Conservation (phyloP, 2,888 invertebrate species). For the Eurytoma californica region DNA sequence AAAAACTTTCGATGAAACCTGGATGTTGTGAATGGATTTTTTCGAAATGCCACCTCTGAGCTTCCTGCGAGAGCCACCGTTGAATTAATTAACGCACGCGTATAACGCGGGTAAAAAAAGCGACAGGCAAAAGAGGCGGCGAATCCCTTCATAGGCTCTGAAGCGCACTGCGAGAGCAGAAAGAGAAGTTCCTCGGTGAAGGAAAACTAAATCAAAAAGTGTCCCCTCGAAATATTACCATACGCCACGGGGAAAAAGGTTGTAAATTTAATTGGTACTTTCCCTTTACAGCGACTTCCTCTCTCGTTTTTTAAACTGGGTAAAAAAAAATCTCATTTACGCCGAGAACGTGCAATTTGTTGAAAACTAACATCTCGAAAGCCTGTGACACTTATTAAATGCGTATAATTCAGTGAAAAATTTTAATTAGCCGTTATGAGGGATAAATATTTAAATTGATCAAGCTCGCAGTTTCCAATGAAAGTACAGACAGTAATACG, state of each 20-base stretch:
- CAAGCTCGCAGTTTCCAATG: no score
- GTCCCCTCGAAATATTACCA: background rate
- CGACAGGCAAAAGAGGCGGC: background rate
- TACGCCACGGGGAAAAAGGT: background rate
- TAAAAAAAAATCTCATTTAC: no score
- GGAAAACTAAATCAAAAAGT: constrained; percentile 10
- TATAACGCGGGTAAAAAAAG: background rate
- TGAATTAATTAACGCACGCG: constrained; percentile 15
- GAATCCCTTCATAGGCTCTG: constrained; percentile 8
- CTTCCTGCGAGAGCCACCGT: background rate
- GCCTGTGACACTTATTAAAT: no score
- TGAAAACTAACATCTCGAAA: no score
- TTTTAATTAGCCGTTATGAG: no score
- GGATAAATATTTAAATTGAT: no score
- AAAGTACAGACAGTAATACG: no score
- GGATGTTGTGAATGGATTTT: constrained; percentile 12
- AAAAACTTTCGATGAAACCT: constrained; percentile 8
- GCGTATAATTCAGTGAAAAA: no score
- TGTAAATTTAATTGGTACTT: constrained; percentile 6
- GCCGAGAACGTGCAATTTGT: no score
- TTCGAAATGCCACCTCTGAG: constrained; percentile 9
- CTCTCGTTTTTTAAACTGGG: no score
- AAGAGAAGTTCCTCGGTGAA: constrained; percentile 3
- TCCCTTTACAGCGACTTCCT: background rate
- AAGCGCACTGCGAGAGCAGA: background rate